These are phyloP conservation scores for Amaurobius ferox DNA, from an alignment of 2,888 invertebrate genomes.

Conservation along the genomic window DNA sequence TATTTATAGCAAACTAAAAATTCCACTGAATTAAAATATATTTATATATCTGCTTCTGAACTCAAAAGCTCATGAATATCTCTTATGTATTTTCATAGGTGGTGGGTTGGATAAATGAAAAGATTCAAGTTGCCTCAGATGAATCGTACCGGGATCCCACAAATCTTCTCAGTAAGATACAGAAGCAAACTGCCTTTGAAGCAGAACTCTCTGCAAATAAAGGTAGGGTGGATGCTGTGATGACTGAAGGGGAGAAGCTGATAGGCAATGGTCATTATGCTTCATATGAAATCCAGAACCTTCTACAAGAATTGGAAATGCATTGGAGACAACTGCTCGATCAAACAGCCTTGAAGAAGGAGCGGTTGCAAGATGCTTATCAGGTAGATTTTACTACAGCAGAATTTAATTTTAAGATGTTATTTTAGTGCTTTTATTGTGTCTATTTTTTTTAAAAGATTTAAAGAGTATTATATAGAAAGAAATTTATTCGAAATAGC, in stretches of 20 bases:
- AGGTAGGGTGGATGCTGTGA: conserved; percentile 88
- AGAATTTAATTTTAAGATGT: too few relatives aligned
- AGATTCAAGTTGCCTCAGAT: conserved; percentile 93
- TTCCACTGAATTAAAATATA: too few relatives aligned
- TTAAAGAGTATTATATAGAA: too few relatives aligned
- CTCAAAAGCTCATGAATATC: too few relatives aligned
- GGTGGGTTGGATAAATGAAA: conserved; percentile 94
- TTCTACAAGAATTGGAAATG: conserved; percentile 88
- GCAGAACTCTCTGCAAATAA: conserved; percentile 94
- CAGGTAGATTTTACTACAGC: conserved; percentile 79
- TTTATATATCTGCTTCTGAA: too few relatives aligned
- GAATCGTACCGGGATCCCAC: conserved; percentile 95
- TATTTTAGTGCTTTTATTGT: too few relatives aligned
- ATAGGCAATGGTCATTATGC: conserved; percentile 91
- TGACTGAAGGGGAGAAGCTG: conserved; percentile 86
- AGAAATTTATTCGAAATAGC: too few relatives aligned
- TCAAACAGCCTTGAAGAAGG: conserved; percentile 88
- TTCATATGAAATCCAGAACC: conserved; percentile 87
- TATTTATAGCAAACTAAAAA: too few relatives aligned
- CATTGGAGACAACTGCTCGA: conserved; percentile 92
- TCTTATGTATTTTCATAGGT: conserved; percentile 79
- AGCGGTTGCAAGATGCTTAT: conserved; percentile 91
- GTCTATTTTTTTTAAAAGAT: too few relatives aligned
- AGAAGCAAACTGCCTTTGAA: conserved; percentile 96
- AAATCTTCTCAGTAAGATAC: conserved; percentile 97